Conservation (phyloP, 1,140 invertebrate species). For the Camponotus floridanus region DNA sequence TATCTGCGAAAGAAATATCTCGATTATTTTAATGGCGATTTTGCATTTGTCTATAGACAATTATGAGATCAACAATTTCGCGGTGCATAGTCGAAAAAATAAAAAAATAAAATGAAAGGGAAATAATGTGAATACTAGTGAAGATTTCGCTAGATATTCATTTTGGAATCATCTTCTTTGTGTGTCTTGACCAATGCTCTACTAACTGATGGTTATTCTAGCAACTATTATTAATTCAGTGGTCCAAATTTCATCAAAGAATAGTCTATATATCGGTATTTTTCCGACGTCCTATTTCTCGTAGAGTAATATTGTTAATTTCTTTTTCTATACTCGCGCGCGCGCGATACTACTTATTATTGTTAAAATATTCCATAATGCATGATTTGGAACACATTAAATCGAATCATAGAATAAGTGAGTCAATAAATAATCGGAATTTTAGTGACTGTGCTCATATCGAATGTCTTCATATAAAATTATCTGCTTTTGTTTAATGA, state of each 20-base stretch:
- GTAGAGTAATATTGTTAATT: conserved; percentile 37
- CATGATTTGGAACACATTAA: conserved; percentile 33
- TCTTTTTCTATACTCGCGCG: conserved; percentile 17
- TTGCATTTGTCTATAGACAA: conserved; percentile 21
- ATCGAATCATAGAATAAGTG: conserved; percentile 29
- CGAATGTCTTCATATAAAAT: not conserved
- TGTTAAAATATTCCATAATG: conserved; percentile 25
- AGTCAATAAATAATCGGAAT: conserved; percentile 19
- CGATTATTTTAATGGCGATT: conserved; percentile 25
- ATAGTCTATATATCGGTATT: conserved; percentile 51
- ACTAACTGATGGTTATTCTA: conserved; percentile 59
- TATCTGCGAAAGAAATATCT: not conserved
- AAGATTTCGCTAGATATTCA: conserved; percentile 54
- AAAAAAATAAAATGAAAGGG: conserved; percentile 11
- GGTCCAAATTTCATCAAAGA: conserved; percentile 68
- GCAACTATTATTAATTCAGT: conserved; percentile 65
- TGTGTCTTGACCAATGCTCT: conserved; percentile 67
- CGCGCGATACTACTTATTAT: conserved; percentile 9
- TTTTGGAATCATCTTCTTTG: conserved; percentile 57
- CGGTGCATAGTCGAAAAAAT: conserved; percentile 18
- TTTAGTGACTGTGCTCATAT: conserved; percentile 29
- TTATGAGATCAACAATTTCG: conserved; percentile 31
- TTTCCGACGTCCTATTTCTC: conserved; percentile 46
- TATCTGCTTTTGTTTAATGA: conserved; percentile 8
- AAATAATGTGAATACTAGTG: conserved; percentile 47